Conservation (phyloP, 2,888 invertebrate species). For the Meta bourneti region DNA sequence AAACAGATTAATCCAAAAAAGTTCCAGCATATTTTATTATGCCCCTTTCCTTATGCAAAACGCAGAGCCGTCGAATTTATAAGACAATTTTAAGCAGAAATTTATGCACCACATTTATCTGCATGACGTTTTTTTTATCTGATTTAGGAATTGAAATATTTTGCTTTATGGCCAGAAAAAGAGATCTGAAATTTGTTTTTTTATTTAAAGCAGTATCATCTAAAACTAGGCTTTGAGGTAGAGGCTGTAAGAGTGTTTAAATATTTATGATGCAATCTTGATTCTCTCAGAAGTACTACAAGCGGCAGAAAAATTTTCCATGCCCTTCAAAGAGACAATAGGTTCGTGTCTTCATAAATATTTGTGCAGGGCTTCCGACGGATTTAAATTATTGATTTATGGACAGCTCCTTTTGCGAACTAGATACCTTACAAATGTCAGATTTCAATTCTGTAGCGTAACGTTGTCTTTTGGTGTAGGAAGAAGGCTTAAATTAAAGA, state of each 20-base stretch:
- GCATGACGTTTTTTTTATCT: neutral
- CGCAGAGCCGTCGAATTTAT: neutral
- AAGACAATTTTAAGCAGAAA: neutral
- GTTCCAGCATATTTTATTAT: neutral
- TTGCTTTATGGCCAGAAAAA: neutral
- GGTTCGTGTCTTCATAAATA: neutral
- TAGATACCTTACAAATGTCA: neutral
- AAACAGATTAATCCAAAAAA: neutral
- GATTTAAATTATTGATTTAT: neutral
- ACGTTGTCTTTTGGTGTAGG: no score
- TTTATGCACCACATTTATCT: neutral
- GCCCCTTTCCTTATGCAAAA: neutral
- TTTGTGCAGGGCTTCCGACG: neutral
- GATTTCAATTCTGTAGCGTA: neutral
- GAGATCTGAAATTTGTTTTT: neutral
- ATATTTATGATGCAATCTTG: slow-evolving; percentile 12
- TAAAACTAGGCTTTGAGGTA: neutral
- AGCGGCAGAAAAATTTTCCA: slow-evolving; percentile 5
- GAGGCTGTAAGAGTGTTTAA: neutral
- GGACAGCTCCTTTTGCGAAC: neutral
- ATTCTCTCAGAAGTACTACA: neutral
- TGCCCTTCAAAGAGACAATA: neutral
- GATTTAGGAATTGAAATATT: slow-evolving; percentile 1
- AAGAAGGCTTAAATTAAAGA: no score
- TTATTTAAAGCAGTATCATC: neutral